A percentile compares a stretch with the other conserved stretches of the same genome.
Conservation (phyloP, 2,888 invertebrate species). For the Dione juno region DNA sequence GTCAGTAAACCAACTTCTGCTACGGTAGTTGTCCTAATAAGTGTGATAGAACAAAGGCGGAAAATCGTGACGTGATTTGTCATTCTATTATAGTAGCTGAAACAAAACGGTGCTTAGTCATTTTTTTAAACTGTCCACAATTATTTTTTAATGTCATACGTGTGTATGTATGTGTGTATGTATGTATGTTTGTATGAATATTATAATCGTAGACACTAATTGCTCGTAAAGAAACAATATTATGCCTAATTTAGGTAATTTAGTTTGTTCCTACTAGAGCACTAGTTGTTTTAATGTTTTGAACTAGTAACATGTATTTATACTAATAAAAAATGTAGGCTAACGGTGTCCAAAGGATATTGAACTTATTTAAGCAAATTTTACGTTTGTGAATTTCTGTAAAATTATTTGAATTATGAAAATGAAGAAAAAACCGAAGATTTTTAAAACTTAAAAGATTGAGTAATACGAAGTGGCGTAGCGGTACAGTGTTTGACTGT, state of each 20-base stretch:
- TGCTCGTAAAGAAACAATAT: slow-evolving; percentile 23
- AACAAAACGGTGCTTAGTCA: slow-evolving; percentile 44
- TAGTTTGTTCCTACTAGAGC: background rate
- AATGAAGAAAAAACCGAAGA: no score
- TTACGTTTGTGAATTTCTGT: no score
- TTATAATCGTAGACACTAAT: background rate
- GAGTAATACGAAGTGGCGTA: no score
- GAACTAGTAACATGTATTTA: background rate
- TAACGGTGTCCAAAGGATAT: no score
- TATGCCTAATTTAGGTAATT: slow-evolving; percentile 16
- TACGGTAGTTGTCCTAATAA: slow-evolving; percentile 64
- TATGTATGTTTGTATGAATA: background rate
- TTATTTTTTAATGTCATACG: slow-evolving; percentile 37
- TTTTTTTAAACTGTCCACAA: slow-evolving; percentile 46
- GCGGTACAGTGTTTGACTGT: no score
- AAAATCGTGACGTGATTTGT: slow-evolving; percentile 45
- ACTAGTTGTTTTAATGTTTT: background rate
- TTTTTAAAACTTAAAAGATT: no score
- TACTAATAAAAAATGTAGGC: background rate
- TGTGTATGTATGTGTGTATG: background rate
- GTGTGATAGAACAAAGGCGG: slow-evolving; percentile 37
- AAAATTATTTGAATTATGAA: no score
- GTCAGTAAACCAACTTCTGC: slow-evolving; percentile 62
- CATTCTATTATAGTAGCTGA: slow-evolving; percentile 42
- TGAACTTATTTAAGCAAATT: no score